phyloP scores from a whole-genome alignment of 2,888 invertebrate species.

The Chrysolina americana region DNA sequence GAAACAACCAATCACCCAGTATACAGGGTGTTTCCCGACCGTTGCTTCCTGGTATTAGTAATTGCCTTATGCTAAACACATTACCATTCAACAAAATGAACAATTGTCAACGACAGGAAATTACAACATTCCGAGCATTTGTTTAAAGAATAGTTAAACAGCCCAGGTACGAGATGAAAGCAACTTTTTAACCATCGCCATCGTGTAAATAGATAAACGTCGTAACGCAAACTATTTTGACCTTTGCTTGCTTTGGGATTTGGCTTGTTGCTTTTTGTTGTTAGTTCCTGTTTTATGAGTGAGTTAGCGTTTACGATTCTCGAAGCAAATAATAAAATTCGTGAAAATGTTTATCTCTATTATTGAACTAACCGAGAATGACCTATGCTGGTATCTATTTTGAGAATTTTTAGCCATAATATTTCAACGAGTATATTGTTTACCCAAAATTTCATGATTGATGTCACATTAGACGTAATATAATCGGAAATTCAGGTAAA shows the following conservation, averaged over 20 bases:
- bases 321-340: conserved; percentile 4
- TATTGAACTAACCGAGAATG: conserved; percentile 7
- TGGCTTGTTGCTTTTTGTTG: conserved; percentile 13
- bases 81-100: conserved; percentile 42
- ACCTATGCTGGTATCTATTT: neutral
- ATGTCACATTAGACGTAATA: too few species aligned
- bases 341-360: conserved; percentile 15
- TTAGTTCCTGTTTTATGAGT: conserved; percentile 11
- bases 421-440: neutral
- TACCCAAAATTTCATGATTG: too few species aligned
- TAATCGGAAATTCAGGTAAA: too few species aligned
- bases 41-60: conserved; percentile 19
- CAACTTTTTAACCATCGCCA: conserved; percentile 16
- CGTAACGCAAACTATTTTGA: conserved; percentile 9
- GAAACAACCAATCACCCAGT: neutral
- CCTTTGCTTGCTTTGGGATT: conserved; percentile 16
- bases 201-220: conserved; percentile 23
- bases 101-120: conserved; percentile 47
- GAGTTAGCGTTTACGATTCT: conserved; percentile 11
- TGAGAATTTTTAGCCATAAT: neutral
- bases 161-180: conserved; percentile 38
- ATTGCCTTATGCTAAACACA: conserved; percentile 32
- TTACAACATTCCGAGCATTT: conserved; percentile 47
- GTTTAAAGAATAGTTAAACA: conserved; percentile 46
- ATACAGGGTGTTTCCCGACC: conserved; percentile 19